Evolutionary conservation across 2,888 invertebrate genomes (phyloP).

Genomic region (Galerucella calmariensis): DNA sequence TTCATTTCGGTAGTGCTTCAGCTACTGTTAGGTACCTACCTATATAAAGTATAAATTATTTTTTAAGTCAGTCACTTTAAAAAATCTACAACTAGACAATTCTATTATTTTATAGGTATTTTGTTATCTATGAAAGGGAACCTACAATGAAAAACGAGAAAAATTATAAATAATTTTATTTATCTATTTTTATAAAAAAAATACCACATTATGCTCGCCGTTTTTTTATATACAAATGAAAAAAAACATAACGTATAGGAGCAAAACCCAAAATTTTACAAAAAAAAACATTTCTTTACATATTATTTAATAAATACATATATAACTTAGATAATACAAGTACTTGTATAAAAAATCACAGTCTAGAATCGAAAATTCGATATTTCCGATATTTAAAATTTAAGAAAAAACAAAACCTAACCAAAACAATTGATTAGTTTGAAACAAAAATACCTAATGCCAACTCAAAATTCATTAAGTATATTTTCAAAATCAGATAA

Average conservation of each 20-base stretch:
- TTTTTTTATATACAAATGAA: slow-evolving; percentile 3
- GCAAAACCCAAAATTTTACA: slow-evolving; percentile 8
- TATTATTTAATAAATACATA: slow-evolving; percentile 24
- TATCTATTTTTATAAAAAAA: neutral
- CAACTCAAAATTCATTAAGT: slow-evolving; percentile 10
- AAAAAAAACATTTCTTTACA: slow-evolving; percentile 13
- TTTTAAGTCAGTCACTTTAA: no score
- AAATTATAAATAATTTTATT: neutral
- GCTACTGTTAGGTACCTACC: no score
- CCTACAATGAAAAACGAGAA: neutral
- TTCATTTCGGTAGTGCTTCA: no score
- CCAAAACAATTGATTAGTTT: slow-evolving; percentile 3
- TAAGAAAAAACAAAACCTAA: slow-evolving; percentile 7
- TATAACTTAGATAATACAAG: slow-evolving; percentile 16
- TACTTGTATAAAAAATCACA: slow-evolving; percentile 45
- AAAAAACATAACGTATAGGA: neutral
- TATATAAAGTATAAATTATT: no score
- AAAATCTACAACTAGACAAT: no score
- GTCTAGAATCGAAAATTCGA: slow-evolving; percentile 44
- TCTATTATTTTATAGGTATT: no score
- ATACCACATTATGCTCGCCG: slow-evolving; percentile 12
- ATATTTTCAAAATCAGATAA: neutral
- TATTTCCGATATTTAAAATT: slow-evolving; percentile 37
- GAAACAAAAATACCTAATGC: neutral
- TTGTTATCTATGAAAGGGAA: neutral